These are phyloP conservation scores for Pomacea maculata DNA, from an alignment of 1,140 invertebrate species.

Conservation along the genomic window DNA sequence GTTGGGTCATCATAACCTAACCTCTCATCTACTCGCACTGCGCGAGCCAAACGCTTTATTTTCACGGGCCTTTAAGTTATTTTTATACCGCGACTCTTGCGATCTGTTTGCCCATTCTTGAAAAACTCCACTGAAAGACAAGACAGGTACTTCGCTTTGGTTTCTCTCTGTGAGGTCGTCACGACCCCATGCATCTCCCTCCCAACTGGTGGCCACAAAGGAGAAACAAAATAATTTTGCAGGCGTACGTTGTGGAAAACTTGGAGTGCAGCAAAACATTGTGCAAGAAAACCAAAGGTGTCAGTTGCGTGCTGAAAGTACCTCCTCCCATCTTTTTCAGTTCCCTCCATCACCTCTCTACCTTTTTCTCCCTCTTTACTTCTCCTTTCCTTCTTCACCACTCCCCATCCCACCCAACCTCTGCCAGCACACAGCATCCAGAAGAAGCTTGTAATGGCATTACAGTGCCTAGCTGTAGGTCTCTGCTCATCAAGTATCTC, in stretches of 20 bases:
- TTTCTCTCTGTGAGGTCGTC: slow-evolving; percentile 90
- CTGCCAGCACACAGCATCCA: neutral
- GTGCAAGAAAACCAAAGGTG: slow-evolving; percentile 75
- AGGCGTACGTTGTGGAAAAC: slow-evolving; percentile 77
- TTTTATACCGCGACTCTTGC: too few species aligned
- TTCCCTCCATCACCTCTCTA: slow-evolving; percentile 6
- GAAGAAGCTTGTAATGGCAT: too few species aligned
- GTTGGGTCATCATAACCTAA: too few species aligned
- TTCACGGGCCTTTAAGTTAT: too few species aligned
- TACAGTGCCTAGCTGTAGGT: neutral
- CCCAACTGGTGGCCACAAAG: slow-evolving; percentile 87
- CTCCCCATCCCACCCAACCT: slow-evolving; percentile 7
- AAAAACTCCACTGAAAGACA: too few species aligned
- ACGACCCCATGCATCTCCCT: slow-evolving; percentile 88
- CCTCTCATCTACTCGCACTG: too few species aligned
- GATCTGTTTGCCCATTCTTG: too few species aligned
- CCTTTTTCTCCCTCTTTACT: slow-evolving; percentile 11
- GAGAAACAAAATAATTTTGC: too few species aligned
- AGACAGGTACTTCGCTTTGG: slow-evolving; percentile 38
- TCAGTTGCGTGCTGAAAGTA: slow-evolving; percentile 6
- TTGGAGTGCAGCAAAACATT: slow-evolving; percentile 95
- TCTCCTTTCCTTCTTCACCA: slow-evolving; percentile 1
- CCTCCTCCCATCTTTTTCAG: neutral
- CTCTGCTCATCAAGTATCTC: slow-evolving; percentile 4
- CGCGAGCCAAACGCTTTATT: too few species aligned